phyloP scores from a whole-genome alignment of 2,113 vertebrate species.

The Carettochelys insculpta region DNA sequence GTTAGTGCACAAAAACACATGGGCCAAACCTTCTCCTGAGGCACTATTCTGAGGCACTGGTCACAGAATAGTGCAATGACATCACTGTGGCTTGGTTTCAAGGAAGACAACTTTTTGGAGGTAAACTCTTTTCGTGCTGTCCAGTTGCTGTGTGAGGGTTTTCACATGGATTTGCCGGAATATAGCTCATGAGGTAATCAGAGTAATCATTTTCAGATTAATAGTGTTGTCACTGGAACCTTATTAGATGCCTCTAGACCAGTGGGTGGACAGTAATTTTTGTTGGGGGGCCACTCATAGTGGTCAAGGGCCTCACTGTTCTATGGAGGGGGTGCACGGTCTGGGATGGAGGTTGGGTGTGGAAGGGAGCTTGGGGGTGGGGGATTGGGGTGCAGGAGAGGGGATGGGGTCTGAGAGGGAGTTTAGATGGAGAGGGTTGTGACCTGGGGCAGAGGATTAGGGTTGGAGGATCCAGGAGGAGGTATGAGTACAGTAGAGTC shows the following conservation, averaged over 20 bases:
- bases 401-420: too few relatives aligned
- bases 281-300: too few relatives aligned
- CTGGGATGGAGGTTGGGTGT: too few relatives aligned
- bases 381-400: too few relatives aligned
- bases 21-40: not conserved
- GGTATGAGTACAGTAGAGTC: too few relatives aligned
- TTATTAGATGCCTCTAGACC: not conserved
- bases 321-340: too few relatives aligned
- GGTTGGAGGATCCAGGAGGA: too few relatives aligned
- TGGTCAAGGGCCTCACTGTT: too few relatives aligned
- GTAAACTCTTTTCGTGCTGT: not conserved
- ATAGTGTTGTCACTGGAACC: not conserved
- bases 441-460: too few relatives aligned
- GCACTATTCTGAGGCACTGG: not conserved
- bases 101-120: not conserved
- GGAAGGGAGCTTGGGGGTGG: too few relatives aligned
- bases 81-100: not conserved
- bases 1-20: not conserved
- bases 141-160: not conserved
- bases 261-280: too few relatives aligned
- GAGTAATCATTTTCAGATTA: not conserved
- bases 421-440: too few relatives aligned
- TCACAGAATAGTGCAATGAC: not conserved
- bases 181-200: not conserved
- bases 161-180: not conserved